A percentile compares a stretch with the other conserved stretches of the same genome.
phyloP scores from a whole-genome alignment of 2,888 invertebrate genomes.

The Pyralis farinalis region DNA sequence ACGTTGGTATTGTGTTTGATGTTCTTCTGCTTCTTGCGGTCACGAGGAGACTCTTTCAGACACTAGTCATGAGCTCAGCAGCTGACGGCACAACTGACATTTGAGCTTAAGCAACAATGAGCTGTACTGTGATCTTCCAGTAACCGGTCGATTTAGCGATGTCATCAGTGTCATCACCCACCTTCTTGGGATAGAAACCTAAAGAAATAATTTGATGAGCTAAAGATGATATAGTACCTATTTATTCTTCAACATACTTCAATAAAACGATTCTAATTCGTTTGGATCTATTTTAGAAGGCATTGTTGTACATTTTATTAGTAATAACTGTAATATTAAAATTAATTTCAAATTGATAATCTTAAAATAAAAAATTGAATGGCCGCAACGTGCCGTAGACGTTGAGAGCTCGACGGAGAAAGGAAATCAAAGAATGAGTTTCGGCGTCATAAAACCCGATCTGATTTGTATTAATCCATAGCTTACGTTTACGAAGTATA shows the following conservation, averaged over 20 bases:
- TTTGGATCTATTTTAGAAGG: conserved; percentile 99
- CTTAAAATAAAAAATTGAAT: conserved; percentile 54
- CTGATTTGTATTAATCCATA: too few species aligned
- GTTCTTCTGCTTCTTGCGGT: conserved; percentile 99
- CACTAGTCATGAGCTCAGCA: conserved; percentile 98
- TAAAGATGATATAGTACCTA: conserved; percentile 98
- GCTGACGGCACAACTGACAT: conserved; percentile 99
- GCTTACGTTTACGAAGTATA: too few species aligned
- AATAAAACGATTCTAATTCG: conserved; percentile 98
- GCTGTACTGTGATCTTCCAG: conserved; percentile 99
- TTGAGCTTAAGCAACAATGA: conserved; percentile 98
- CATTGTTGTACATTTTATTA: conserved; percentile 78
- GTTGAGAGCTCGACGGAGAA: conserved; percentile 57
- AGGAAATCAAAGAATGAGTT: too few species aligned
- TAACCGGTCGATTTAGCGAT: conserved; percentile 99
- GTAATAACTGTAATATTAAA: conserved; percentile 31
- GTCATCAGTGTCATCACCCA: conserved; percentile 99
- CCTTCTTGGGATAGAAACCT: conserved; percentile 99
- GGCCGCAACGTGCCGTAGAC: conserved; percentile 46
- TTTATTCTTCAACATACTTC: conserved; percentile 99
- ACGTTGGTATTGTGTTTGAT: conserved; percentile 99
- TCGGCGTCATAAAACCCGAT: too few species aligned
- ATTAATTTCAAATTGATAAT: conserved; percentile 54
- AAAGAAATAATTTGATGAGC: conserved; percentile 99
- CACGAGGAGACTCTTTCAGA: conserved; percentile 98